Evolutionary conservation across 2,888 invertebrate species (phyloP).

Genomic region (Ephialtes manifestator): DNA sequence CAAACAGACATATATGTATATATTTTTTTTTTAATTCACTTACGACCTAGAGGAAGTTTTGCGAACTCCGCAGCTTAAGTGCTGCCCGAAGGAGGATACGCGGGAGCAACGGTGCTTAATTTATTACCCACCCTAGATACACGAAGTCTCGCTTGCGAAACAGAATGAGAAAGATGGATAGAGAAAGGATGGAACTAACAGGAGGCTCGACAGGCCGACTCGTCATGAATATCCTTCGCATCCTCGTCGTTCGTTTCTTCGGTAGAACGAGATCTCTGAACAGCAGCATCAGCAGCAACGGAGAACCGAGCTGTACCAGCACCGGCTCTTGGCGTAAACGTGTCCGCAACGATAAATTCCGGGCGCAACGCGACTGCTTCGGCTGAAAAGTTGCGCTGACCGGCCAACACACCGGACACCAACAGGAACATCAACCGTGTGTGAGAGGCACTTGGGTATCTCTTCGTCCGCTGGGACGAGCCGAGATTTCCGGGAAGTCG

Average conservation of each 20-base stretch:
- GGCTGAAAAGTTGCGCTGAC: slow-evolving; percentile 61
- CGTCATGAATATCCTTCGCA: slow-evolving; percentile 65
- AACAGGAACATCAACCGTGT: slow-evolving; percentile 53
- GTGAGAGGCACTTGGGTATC: slow-evolving; percentile 31
- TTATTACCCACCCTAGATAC: slow-evolving; percentile 65
- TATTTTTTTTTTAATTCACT: slow-evolving; percentile 45
- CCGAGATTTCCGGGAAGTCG: slow-evolving; percentile 69
- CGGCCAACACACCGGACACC: slow-evolving; percentile 28
- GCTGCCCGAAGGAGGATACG: background rate
- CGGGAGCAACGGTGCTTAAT: slow-evolving; percentile 49
- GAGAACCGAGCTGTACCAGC: slow-evolving; percentile 55
- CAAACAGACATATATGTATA: slow-evolving; percentile 16
- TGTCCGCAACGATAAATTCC: slow-evolving; percentile 69
- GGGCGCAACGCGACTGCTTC: slow-evolving; percentile 61
- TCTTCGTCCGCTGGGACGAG: slow-evolving; percentile 56
- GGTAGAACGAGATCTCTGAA: slow-evolving; percentile 59
- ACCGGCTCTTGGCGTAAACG: slow-evolving; percentile 67
- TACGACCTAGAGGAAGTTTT: slow-evolving; percentile 34
- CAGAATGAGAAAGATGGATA: slow-evolving; percentile 52
- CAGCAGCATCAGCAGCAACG: slow-evolving; percentile 46
- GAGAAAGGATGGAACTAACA: slow-evolving; percentile 54
- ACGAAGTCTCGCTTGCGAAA: slow-evolving; percentile 39
- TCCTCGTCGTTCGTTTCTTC: slow-evolving; percentile 51
- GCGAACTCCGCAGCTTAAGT: slow-evolving; percentile 10
- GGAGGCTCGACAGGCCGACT: slow-evolving; percentile 44